Evolutionary conservation across 2,797 vertebrate genomes (phyloP).

Genomic region (Takifugu ocellatus): DNA sequence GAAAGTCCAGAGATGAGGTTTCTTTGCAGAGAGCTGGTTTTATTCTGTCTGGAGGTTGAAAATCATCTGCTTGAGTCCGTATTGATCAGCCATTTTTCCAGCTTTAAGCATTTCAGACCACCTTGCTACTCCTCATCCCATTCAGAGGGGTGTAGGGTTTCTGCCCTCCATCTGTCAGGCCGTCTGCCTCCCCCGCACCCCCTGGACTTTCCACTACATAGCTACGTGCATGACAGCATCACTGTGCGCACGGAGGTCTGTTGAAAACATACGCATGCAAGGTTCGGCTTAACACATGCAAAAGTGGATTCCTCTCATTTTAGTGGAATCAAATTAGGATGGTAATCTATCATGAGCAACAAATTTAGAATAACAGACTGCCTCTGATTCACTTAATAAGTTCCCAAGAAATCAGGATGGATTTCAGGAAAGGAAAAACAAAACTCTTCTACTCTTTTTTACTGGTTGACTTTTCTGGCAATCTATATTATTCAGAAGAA

Average conservation of each 20-base stretch:
- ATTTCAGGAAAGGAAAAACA: too few relatives aligned
- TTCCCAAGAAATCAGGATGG: background rate
- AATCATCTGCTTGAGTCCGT: slow-evolving; percentile 13
- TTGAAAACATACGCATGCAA: background rate
- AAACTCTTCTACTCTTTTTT: too few relatives aligned
- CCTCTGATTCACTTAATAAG: background rate
- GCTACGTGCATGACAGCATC: background rate
- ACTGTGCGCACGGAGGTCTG: too few relatives aligned
- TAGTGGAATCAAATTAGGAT: slow-evolving; percentile 26
- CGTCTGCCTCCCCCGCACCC: background rate
- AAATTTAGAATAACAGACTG: background rate
- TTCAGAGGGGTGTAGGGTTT: slow-evolving; percentile 52
- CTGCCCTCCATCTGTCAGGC: slow-evolving; percentile 48
- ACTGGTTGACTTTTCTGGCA: background rate
- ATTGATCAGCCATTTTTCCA: slow-evolving; percentile 11
- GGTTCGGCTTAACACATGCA: slow-evolving; percentile 17
- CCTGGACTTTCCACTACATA: background rate
- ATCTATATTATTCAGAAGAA: background rate
- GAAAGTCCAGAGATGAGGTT: slow-evolving; percentile 33
- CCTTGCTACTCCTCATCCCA: slow-evolving; percentile 7
- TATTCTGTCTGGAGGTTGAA: slow-evolving; percentile 19
- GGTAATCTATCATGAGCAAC: background rate
- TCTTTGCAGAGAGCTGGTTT: slow-evolving; percentile 1
- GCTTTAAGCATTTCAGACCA: slow-evolving; percentile 18
- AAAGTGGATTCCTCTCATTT: slow-evolving; percentile 14